phyloP scores from a whole-genome alignment of 2,797 vertebrate genomes.

The Gastrophryne carolinensis region DNA sequence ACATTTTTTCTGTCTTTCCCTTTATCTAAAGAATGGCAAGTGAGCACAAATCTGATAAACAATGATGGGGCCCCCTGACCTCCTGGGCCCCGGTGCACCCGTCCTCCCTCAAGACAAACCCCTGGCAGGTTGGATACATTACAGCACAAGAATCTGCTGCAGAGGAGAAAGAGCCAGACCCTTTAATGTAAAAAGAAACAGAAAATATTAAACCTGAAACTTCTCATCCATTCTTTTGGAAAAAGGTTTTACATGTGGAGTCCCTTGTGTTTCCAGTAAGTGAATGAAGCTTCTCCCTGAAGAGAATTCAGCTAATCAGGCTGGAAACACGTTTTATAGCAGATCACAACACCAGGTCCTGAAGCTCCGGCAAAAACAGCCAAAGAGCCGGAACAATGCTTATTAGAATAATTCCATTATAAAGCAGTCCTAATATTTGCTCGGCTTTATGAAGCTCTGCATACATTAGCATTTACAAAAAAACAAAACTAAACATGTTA shows the following conservation, averaged over 20 bases:
- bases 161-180: no score
- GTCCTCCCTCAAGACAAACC: no score
- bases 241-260: neutral
- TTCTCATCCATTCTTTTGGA: neutral
- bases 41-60: no score
- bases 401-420: constrained; percentile 21
- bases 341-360: neutral
- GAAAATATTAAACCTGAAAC: neutral
- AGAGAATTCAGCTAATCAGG: neutral
- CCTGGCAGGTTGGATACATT: no score
- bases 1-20: no score
- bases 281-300: neutral
- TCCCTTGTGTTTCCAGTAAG: neutral
- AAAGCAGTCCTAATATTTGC: neutral
- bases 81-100: no score
- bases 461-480: constrained; percentile 39
- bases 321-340: neutral
- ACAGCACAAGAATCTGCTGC: no score
- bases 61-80: no score
- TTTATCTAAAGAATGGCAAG: no score
- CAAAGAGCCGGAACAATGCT: neutral
- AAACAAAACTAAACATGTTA: constrained; percentile 32
- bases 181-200: no score
- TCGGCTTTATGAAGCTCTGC: neutral
- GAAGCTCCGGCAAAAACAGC: neutral